Evolutionary conservation across 2,113 vertebrate genomes (phyloP).

Genomic region (Bubo scandiacus): DNA sequence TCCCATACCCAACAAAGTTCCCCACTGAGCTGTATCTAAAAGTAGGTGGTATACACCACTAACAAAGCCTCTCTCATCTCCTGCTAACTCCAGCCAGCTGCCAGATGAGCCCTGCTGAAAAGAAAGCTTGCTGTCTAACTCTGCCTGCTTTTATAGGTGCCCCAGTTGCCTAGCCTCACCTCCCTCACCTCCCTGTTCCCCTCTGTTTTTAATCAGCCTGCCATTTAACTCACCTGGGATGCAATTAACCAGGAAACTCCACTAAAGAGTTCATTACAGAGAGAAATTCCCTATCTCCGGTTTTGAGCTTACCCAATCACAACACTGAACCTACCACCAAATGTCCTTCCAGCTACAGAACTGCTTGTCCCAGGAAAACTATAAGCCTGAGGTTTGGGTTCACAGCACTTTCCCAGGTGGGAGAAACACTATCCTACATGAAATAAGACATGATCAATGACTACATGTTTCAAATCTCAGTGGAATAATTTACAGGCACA

Average conservation of each 20-base stretch:
- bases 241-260: slow-evolving; percentile 23
- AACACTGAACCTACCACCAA: neutral
- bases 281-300: neutral
- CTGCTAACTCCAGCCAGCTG: neutral
- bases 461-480: neutral
- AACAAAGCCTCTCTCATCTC: slow-evolving; percentile 50
- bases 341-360: neutral
- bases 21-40: neutral
- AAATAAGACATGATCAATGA: slow-evolving; percentile 24
- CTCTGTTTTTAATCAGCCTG: slow-evolving; percentile 15
- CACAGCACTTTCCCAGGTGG: neutral
- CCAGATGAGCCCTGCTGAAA: neutral
- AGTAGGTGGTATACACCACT: slow-evolving; percentile 52
- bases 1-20: slow-evolving; percentile 26
- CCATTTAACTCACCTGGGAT: neutral
- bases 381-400: neutral
- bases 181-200: neutral
- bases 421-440: neutral
- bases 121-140: neutral
- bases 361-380: neutral
- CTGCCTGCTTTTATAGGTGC: slow-evolving; percentile 3
- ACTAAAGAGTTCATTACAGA: slow-evolving; percentile 2
- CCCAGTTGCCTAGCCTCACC: neutral
- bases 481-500: neutral
- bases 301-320: neutral